A percentile compares a stretch with the other conserved stretches of the same genome.
phyloP scores from a whole-genome alignment of 2,888 invertebrate genomes.

The Drosophila nigricruria region DNA sequence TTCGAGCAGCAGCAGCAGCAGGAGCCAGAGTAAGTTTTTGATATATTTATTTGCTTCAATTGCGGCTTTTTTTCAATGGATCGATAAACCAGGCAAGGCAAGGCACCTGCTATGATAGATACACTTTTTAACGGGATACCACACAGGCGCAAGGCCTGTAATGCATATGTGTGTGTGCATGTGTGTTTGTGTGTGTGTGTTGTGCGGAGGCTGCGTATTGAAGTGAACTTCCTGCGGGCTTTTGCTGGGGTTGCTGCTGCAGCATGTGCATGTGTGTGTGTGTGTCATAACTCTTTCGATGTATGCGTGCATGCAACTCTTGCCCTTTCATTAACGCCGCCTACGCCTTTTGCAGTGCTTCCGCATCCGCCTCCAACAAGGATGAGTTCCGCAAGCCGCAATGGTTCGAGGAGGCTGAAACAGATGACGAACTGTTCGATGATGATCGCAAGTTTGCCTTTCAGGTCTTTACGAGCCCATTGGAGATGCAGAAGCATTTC shows the following conservation, averaged over 20 bases:
- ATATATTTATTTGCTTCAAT: not conserved
- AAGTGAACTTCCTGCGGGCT: slow-evolving; percentile 21
- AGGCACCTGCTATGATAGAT: slow-evolving; percentile 76
- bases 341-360: slow-evolving; percentile 37
- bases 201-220: slow-evolving; percentile 77
- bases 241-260: slow-evolving; percentile 14
- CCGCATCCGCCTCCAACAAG: slow-evolving; percentile 72
- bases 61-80: slow-evolving; percentile 57
- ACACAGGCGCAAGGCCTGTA: slow-evolving; percentile 37
- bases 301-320: not conserved
- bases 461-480: slow-evolving; percentile 87
- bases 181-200: not conserved
- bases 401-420: slow-evolving; percentile 85
- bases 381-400: slow-evolving; percentile 85
- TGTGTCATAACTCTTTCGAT: slow-evolving; percentile 6
- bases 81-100: slow-evolving; percentile 74
- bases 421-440: slow-evolving; percentile 85
- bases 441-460: slow-evolving; percentile 85
- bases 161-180: not conserved
- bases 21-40: slow-evolving; percentile 63
- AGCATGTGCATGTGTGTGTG: not conserved
- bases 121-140: slow-evolving; percentile 75
- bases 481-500: slow-evolving; percentile 88
- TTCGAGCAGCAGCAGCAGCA: slow-evolving; percentile 58
- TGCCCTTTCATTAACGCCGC: not conserved